Base-by-base conservation (phyloP, 2,888 invertebrate genomes). In the Mylabris sibirica region DNA sequence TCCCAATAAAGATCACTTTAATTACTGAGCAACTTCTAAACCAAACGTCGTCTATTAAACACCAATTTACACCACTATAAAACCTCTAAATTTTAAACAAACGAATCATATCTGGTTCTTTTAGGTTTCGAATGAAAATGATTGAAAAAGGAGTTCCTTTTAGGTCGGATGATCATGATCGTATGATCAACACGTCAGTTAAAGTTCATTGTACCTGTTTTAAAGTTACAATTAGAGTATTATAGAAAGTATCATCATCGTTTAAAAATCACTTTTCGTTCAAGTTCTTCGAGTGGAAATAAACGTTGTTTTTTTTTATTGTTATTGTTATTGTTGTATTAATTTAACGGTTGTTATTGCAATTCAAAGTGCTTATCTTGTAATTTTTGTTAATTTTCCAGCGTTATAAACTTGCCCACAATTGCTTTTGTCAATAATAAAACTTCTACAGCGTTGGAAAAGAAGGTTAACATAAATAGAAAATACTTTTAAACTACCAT, bases 161-260 rank as follows among this genome's bases (percentile, higher is more conserved):
- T 62, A 1, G 59, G 63, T 69, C 66, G 69, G 66, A 66, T 66
- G 69, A 69, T 69, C 63, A 53, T 69, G 57, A 49, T 44, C 59
- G 53, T 62, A 67, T n/a, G 66, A 65, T 53, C 49, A 41, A 22
- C 44, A 4, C 44, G 14, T 24, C 53, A 53, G 12, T 26, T 38
- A 17, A 60, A 30, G 69, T 69, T 69, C 69, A 68, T 61, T 59
- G 69, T 66, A 69, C 69, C 66, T 69, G 63, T n/a, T 41, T 35
- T 35, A 65, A 68, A 30, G 30, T 65, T 68, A 68, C 65, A 68
- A 62, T 59, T 9, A 49, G 20, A 49, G 49, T 12, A 6, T 14
- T 30, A 30, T 59, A 64, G 62, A 68, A 65, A 68, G 61, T n/a
- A 60, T 59, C 6, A 61, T 14, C 9, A 8, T 20, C 66, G 8